Evolutionary conservation across 2,888 invertebrate species (phyloP).

Genomic region (Chorisops tibialis): DNA sequence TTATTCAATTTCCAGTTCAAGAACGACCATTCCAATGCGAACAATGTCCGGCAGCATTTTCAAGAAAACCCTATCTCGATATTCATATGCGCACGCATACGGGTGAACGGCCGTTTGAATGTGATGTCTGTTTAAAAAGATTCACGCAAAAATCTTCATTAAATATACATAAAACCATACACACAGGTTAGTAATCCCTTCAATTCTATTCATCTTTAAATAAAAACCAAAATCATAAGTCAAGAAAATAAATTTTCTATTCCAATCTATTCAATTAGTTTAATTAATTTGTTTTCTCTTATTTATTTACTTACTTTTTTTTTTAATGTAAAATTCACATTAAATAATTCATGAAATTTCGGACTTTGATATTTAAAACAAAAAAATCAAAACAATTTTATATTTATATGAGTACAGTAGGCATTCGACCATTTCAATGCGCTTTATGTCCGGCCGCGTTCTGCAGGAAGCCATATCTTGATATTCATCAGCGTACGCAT

Average conservation of each 20-base stretch:
- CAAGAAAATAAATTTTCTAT: too few relatives aligned
- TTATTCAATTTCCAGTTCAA: conserved; percentile 35
- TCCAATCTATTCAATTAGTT: too few relatives aligned
- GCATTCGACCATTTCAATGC: conserved; percentile 56
- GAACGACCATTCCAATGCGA: conserved; percentile 54
- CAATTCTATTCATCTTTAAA: too few relatives aligned
- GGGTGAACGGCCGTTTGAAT: conserved; percentile 58
- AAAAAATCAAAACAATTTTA: conserved; percentile 6
- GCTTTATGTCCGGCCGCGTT: conserved; percentile 58
- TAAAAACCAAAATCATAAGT: too few relatives aligned
- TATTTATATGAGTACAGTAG: conserved; percentile 35
- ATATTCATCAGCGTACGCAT: conserved; percentile 65
- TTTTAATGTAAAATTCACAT: too few relatives aligned
- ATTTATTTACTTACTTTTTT: too few relatives aligned
- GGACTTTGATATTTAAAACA: too few relatives aligned
- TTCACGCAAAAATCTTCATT: conserved; percentile 81
- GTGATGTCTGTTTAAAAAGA: conserved; percentile 73
- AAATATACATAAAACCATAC: conserved; percentile 59
- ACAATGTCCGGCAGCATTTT: conserved; percentile 59
- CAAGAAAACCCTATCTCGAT: conserved; percentile 61
- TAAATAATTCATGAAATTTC: too few relatives aligned
- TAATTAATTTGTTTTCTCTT: too few relatives aligned
- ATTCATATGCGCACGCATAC: conserved; percentile 64
- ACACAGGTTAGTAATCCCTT: conserved; percentile 36
- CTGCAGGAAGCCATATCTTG: conserved; percentile 62